A percentile compares a stretch with the other conserved stretches of the same genome.
These are phyloP conservation scores for Venustaconcha ellipsiformis DNA, from an alignment of 1,140 invertebrate genomes.

Conservation along the genomic window DNA sequence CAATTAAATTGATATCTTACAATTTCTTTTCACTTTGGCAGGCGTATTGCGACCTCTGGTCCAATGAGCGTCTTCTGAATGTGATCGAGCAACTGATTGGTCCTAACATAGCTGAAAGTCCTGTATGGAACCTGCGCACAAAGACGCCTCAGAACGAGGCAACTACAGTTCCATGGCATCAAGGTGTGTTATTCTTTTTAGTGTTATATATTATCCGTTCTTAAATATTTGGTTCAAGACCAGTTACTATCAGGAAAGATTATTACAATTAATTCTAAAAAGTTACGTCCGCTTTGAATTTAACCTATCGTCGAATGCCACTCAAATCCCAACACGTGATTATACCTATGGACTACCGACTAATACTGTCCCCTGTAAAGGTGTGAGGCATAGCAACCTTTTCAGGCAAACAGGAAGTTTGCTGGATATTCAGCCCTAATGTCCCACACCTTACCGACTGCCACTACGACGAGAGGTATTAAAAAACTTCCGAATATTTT, in stretches of 20 bases:
- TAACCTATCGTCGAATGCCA: background rate
- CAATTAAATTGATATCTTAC: too few species aligned
- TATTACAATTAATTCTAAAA: background rate
- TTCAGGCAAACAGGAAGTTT: too few species aligned
- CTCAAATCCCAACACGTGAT: too few species aligned
- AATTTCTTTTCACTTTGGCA: slow-evolving; percentile 2
- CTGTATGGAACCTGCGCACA: slow-evolving; percentile 64
- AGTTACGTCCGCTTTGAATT: background rate
- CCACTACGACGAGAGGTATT: too few species aligned
- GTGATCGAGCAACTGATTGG: slow-evolving; percentile 63
- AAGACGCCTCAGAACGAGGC: slow-evolving; percentile 58
- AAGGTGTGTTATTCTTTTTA: slow-evolving; percentile 43
- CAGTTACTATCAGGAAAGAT: background rate
- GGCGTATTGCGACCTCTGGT: slow-evolving; percentile 55
- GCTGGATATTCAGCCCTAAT: too few species aligned
- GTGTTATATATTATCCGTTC: too few species aligned
- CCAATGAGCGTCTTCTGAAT: slow-evolving; percentile 58
- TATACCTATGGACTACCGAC: too few species aligned
- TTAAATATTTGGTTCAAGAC: background rate
- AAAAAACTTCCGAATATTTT: too few species aligned
- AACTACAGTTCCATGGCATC: slow-evolving; percentile 65
- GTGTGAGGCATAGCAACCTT: background rate
- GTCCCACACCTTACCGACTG: too few species aligned
- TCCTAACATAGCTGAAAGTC: slow-evolving; percentile 60
- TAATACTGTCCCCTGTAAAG: too few species aligned